phyloP scores from a whole-genome alignment of 2,113 vertebrate species.

The Channa maculata region DNA sequence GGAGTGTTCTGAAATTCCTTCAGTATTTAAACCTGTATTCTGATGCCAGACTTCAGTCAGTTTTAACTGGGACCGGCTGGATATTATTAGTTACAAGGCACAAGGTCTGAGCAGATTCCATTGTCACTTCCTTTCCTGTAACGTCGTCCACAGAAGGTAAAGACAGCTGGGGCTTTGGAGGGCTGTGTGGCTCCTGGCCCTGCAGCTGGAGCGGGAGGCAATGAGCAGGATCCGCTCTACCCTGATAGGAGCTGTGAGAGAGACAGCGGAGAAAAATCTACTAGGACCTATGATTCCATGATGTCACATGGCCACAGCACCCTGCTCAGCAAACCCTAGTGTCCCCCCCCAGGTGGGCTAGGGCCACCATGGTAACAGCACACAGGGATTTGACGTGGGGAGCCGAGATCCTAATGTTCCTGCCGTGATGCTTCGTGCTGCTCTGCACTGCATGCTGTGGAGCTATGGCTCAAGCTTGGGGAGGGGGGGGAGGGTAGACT shows the following conservation, averaged over 20 bases:
- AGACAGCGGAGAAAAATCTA: conserved; percentile 54
- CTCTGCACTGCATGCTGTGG: conserved; percentile 42
- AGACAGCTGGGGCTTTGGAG: conserved; percentile 80
- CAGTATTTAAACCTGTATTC: not conserved
- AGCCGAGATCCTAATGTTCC: conserved; percentile 44
- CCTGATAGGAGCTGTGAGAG: conserved; percentile 57
- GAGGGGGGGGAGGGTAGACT: not conserved
- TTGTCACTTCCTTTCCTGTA: conserved; percentile 48
- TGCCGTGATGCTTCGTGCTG: conserved; percentile 46
- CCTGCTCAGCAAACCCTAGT: conserved; percentile 55
- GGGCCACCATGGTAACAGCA: conserved; percentile 68
- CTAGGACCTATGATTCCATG: conserved; percentile 64
- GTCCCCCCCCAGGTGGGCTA: conserved; percentile 38
- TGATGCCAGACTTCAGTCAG: not conserved
- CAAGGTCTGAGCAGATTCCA: conserved; percentile 54
- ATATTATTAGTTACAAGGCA: not conserved
- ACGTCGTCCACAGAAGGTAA: conserved; percentile 88
- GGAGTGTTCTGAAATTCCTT: too few species aligned
- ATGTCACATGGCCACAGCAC: conserved; percentile 56
- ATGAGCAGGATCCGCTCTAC: conserved; percentile 57
- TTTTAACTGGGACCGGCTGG: not conserved
- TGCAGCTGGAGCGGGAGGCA: conserved; percentile 64
- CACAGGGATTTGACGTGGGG: conserved; percentile 41
- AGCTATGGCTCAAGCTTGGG: conserved; percentile 18
- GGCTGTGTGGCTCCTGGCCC: conserved; percentile 79